phyloP scores from a whole-genome alignment of 2,797 vertebrate genomes.

The Lepilemur septentrionalis region DNA sequence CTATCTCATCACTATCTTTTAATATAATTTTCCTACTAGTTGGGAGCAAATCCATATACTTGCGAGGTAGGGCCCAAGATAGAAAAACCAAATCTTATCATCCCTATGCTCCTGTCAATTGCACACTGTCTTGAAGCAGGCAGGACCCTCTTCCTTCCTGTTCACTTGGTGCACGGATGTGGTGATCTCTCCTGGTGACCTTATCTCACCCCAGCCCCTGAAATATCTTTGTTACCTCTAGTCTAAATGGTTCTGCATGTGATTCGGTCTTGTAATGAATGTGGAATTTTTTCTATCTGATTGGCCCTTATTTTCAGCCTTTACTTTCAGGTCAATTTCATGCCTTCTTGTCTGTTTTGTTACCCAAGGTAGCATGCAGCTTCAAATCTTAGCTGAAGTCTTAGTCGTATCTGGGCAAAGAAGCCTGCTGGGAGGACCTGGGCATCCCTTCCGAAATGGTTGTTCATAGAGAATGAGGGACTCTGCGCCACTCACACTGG shows the following conservation, averaged over 20 bases:
- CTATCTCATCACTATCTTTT: neutral
- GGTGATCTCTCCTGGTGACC: neutral
- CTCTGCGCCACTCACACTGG: neutral
- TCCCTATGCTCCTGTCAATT: neutral
- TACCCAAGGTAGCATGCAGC: neutral
- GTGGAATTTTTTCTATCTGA: neutral
- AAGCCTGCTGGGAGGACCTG: neutral
- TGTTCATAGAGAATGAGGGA: neutral
- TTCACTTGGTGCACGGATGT: neutral
- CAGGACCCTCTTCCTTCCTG: rapidly evolving
- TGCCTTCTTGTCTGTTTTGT: neutral
- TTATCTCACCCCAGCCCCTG: neutral
- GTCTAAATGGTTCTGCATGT: neutral
- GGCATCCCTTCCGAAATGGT: neutral
- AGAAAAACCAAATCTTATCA: neutral
- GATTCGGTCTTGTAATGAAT: neutral
- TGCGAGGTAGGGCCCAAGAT: neutral
- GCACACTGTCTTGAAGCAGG: neutral
- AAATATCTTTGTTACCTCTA: neutral
- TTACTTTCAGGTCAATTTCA: neutral
- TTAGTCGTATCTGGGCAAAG: neutral
- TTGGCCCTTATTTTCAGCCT: neutral
- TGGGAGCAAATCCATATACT: neutral
- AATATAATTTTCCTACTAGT: neutral
- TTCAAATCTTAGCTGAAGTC: neutral